Base-by-base conservation (phyloP, 1,140 invertebrate genomes). In the Neodiprion lecontei region DNA sequence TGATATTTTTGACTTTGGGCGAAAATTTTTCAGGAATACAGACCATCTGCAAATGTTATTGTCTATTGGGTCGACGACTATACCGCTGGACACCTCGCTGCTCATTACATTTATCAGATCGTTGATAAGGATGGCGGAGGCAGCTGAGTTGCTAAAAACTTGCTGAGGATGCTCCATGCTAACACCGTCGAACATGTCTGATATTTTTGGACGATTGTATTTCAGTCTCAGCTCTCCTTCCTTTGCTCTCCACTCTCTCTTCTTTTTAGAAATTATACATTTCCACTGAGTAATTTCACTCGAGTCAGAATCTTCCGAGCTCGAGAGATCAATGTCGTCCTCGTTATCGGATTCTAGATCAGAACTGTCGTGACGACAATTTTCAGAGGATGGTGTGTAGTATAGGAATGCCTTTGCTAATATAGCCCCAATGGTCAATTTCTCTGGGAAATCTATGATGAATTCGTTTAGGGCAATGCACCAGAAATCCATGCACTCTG, bases 21-120 rank as follows among this genome's bases (percentile, higher is more conserved):
- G 75, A 79, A 87, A 87, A 23, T 81, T 70, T 50, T 75, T 79
- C 17, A 87, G 78, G 69, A 81, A 79, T 12, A 87, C 85, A 28
- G 76, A 77, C 85, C 85, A 87, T 49, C 82, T 73, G 70, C 85
- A 87, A 40, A 87, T 86, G 72, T 87, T 86, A 61, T 86, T 83
- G 69, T 85, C 84, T 47, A 87, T 79, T 12, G 85, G 82, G 48
- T 87, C 84, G 12, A 82, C 85, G 73, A 79, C 79, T 69, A 87
- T 82, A 9, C 85, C 84, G 61, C 78, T 73, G 23, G 79, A 79
- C 72, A 82, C 74, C 72, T 79, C 78, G 28, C 71, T 73, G 71
- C 84, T 79, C 82, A 87, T 84, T 66, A 86, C 84, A 53, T 75
- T 79, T 11, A 86, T 80, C 67, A 86, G 79, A 76, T 86, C 85